Percentiles rank a stretch among this genome's conserved stretches.
Evolutionary conservation across 2,797 vertebrate species (phyloP).

Genomic region (Jordanella pulchra): DNA sequence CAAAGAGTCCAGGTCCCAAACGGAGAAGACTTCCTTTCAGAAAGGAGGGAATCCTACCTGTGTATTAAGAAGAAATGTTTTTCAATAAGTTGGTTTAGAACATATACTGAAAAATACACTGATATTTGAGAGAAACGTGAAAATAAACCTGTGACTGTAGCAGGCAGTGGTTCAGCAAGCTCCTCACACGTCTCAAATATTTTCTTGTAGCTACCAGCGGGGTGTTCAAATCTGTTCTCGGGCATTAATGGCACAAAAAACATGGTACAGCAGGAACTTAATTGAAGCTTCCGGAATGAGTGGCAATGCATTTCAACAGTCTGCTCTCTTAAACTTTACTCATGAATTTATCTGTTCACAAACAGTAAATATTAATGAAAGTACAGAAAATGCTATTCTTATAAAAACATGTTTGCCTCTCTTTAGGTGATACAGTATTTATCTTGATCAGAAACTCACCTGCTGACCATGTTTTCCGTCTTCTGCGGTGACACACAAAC

Average conservation of each 20-base stretch:
- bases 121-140: slow-evolving; percentile 30
- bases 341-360: slow-evolving; percentile 18
- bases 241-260: slow-evolving; percentile 17
- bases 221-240: slow-evolving; percentile 90
- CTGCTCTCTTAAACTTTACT: slow-evolving; percentile 21
- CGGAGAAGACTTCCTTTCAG: slow-evolving; percentile 92
- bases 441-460: slow-evolving; percentile 68
- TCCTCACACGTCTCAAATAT: slow-evolving; percentile 98
- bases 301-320: neutral
- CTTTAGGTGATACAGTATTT: neutral
- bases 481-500: slow-evolving; percentile 40
- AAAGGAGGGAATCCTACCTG: slow-evolving; percentile 91
- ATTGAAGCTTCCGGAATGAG: neutral
- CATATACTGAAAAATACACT: neutral
- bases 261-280: slow-evolving; percentile 1
- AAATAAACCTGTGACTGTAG: slow-evolving; percentile 89
- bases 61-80: neutral
- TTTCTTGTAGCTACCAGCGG: slow-evolving; percentile 93
- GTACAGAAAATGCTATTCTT: neutral
- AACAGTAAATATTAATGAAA: neutral
- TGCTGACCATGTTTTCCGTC: slow-evolving; percentile 79
- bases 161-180: slow-evolving; percentile 87
- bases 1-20: slow-evolving; percentile 94
- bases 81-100: neutral
- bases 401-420: neutral